Evolutionary conservation across 2,797 vertebrate genomes (phyloP).

Genomic region (Amniataba percoides): DNA sequence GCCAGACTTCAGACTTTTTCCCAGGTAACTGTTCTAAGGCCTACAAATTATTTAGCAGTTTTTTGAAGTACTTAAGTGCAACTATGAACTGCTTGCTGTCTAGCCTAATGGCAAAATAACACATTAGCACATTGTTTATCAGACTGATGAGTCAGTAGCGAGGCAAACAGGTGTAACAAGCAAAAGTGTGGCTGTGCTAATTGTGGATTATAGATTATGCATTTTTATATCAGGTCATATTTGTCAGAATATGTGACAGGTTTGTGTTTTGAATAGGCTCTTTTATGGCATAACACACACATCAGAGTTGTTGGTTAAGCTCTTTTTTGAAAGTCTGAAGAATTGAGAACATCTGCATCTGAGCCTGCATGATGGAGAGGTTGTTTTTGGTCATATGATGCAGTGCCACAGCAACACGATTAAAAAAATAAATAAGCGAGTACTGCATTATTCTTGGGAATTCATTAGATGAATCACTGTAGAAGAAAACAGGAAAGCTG

Average conservation of each 20-base stretch:
- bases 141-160: slow-evolving; percentile 50
- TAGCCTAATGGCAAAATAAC: slow-evolving; percentile 41
- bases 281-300: neutral
- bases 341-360: neutral
- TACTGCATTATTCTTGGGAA: slow-evolving; percentile 5
- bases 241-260: slow-evolving; percentile 5
- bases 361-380: neutral
- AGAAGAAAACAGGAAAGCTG: neutral
- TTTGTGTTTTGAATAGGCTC: slow-evolving; percentile 10
- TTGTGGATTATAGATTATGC: slow-evolving; percentile 23
- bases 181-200: slow-evolving; percentile 13
- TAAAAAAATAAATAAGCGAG: neutral
- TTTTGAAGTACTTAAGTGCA: slow-evolving; percentile 23
- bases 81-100: slow-evolving; percentile 31
- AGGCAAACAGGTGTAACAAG: slow-evolving; percentile 34
- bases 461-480: slow-evolving; percentile 9
- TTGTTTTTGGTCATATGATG: neutral
- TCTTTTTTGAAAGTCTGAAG: slow-evolving; percentile 4
- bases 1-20: neutral
- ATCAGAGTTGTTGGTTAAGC: neutral
- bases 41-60: slow-evolving; percentile 22
- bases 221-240: slow-evolving; percentile 9
- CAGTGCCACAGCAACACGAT: neutral
- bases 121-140: slow-evolving; percentile 50
- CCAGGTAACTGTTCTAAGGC: slow-evolving; percentile 17